Evolutionary conservation across 2,797 vertebrate genomes (phyloP), one percentile per base, ranked within the genome.

Genomic region (Tragopan temminckii): DNA sequence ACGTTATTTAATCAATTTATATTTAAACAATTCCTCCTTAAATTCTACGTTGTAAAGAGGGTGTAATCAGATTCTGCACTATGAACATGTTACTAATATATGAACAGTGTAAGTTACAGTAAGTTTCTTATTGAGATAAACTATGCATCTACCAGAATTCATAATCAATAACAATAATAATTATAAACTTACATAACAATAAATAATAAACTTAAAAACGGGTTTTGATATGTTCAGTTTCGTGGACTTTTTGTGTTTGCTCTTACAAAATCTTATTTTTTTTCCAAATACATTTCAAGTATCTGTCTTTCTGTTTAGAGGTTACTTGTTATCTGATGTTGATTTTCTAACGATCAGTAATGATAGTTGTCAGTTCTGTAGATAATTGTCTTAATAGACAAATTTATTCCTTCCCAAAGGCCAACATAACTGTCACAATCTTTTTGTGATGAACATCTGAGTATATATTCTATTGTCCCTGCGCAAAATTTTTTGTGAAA

Each of bases 371-470:
- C 38, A 71, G 48, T 77, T 89, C 55, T 90, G 23, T 43, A 83
- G 53, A 23, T 33, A 66, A 46, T 43, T 24, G 18, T 53, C 46
- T 89, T 59, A 45, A 24, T 27, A 85, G 70, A 84, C 38, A 81
- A 67, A 67, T 74, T 42, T 91, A 79, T 78, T 85, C 13, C 29
- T 77, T 88, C 33, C 85, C 91, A 90, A 87, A 93, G 24, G 20
- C 15, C 25, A 85, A 69, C 86, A 91, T 93, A 95, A 20, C 46
- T 86, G 78, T 82, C 68, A 46, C 27, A 92, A 17, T 55, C 7
- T 81, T 83, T 82, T 84, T 64, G n/a, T 61, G 71, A 57, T 75
- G 38, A 93, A 92, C 92, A 80, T 88, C 53, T 93, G 67, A 74
- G 46, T 68, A 57, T 83, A 33, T 50, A 40, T 69, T 89, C 79